phyloP scores from a whole-genome alignment of 2,888 invertebrate genomes.

The Hirtodrosophila histrioides region DNA sequence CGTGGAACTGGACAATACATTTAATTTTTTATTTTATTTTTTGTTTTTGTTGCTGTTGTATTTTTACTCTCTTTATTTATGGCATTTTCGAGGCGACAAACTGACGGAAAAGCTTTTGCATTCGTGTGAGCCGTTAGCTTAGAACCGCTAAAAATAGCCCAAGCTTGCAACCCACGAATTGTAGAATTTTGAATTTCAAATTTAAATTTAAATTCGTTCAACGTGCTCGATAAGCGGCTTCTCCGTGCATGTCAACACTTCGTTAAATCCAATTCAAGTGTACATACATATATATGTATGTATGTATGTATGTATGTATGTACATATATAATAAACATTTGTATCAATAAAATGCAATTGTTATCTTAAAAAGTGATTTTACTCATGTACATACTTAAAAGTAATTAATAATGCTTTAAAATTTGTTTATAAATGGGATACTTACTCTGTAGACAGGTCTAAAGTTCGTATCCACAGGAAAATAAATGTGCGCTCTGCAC shows the following conservation, averaged over 20 bases:
- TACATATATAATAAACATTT: too few species aligned
- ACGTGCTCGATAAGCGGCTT: background rate
- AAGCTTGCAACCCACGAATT: constrained; percentile 9
- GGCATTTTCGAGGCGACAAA: constrained; percentile 43
- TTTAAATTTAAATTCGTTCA: background rate
- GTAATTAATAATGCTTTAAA: too few species aligned
- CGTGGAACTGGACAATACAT: constrained; percentile 57
- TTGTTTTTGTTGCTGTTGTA: too few species aligned
- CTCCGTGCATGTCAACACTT: constrained; percentile 6
- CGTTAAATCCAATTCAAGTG: constrained; percentile 8
- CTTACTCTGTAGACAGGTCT: too few species aligned
- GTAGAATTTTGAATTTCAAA: constrained; percentile 5
- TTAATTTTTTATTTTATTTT: constrained; percentile 18
- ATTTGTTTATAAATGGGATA: too few species aligned
- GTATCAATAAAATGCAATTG: background rate
- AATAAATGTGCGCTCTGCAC: too few species aligned
- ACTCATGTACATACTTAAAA: background rate
- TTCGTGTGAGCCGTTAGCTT: constrained; percentile 47
- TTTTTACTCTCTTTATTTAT: constrained; percentile 34
- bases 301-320: background rate
- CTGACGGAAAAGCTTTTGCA: constrained; percentile 48
- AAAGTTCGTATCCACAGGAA: too few species aligned
- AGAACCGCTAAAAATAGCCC: constrained; percentile 19
- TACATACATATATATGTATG: constrained; percentile 3
- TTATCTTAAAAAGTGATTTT: background rate